Evolutionary conservation across 1,140 invertebrate species (phyloP).

Genomic region (Lepidotrigona ventralis): DNA sequence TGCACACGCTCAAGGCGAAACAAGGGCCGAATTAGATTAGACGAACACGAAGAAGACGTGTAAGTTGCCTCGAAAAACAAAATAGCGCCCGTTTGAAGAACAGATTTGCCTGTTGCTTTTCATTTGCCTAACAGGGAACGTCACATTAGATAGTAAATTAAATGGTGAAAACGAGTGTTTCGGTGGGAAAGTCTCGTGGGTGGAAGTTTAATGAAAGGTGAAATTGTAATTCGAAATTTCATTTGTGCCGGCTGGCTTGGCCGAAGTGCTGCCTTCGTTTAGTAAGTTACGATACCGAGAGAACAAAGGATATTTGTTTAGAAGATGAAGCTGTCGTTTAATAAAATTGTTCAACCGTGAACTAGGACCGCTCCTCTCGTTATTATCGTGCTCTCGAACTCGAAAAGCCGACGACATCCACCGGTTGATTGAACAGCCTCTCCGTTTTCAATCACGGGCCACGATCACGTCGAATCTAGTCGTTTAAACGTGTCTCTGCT

Average conservation of each 20-base stretch:
- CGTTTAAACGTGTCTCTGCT: constrained; percentile 4
- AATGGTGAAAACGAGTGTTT: neutral
- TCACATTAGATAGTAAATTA: neutral
- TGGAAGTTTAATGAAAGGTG: neutral
- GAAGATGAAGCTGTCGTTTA: neutral
- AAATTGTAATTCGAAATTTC: neutral
- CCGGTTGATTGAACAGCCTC: constrained; percentile 42
- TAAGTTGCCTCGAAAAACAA: constrained; percentile 8
- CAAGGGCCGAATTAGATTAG: no score
- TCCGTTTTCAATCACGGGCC: constrained; percentile 34
- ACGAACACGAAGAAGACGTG: neutral
- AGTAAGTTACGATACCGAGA: neutral
- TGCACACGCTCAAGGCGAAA: neutral
- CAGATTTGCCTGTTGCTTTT: neutral
- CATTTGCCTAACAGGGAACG: no score
- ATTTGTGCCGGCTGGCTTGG: neutral
- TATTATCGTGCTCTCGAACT: constrained; percentile 1
- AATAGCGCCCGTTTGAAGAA: neutral
- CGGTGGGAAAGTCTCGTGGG: neutral
- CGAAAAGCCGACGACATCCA: constrained; percentile 52
- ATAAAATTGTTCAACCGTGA: constrained; percentile 39
- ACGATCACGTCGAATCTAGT: constrained; percentile 34
- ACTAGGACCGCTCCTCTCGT: constrained; percentile 31
- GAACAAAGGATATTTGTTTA: constrained; percentile 18
- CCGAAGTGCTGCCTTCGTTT: constrained; percentile 4